Percentiles rank a stretch among this genome's conserved stretches.
Conservation (phyloP, 2,113 vertebrate species). For the Halcyon senegalensis region DNA sequence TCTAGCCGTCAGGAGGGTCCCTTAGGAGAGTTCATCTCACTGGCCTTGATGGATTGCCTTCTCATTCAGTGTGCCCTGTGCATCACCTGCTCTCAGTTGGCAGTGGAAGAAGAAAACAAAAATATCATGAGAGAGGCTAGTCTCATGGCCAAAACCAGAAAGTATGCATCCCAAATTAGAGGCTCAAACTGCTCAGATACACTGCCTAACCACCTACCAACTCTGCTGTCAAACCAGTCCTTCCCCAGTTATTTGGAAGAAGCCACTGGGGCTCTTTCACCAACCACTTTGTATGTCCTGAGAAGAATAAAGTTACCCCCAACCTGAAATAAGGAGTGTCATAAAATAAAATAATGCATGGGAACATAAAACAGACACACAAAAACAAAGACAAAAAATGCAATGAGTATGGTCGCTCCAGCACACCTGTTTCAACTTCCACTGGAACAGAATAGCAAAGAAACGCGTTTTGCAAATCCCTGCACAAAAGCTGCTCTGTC, state of each 20-base stretch:
- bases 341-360: not conserved
- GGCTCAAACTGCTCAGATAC: not conserved
- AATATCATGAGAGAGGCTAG: not conserved
- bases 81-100: not conserved
- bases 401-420: not conserved
- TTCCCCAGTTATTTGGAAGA: not conserved
- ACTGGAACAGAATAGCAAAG: not conserved
- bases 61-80: fast-evolving
- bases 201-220: not conserved
- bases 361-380: not conserved
- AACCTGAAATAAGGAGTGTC: not conserved
- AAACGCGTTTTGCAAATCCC: not conserved
- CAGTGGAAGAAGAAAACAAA: not conserved
- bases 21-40: not conserved
- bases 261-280: not conserved
- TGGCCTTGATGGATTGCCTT: not conserved
- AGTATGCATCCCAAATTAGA: not conserved
- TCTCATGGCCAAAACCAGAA: not conserved
- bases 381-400: not conserved
- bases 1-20: not conserved
- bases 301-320: not conserved
- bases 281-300: fast-evolving
- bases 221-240: not conserved
- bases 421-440: constrained; percentile 38
- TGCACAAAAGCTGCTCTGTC: constrained; percentile 53